phyloP scores from a whole-genome alignment of 2,797 vertebrate genomes.

The Aphelocoma californica region DNA sequence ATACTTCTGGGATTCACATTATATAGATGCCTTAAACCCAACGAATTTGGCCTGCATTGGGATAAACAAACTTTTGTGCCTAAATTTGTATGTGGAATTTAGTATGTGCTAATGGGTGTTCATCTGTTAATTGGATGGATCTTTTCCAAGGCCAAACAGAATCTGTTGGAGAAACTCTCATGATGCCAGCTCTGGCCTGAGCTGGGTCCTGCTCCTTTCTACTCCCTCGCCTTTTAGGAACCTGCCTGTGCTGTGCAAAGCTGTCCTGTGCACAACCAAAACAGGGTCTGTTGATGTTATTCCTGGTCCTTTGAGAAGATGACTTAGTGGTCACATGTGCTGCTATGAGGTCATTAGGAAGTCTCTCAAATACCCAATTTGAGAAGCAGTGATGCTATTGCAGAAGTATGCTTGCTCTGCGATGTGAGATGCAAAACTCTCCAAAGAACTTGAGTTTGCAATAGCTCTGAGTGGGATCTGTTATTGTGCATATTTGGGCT shows the following conservation, averaged over 20 bases:
- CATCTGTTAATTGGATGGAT: neutral
- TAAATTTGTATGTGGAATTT: neutral
- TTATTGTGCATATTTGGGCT: slow-evolving; percentile 48
- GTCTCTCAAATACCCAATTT: slow-evolving; percentile 42
- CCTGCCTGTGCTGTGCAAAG: neutral
- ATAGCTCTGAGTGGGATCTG: slow-evolving; percentile 27
- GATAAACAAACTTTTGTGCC: neutral
- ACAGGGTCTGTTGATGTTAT: slow-evolving; percentile 60
- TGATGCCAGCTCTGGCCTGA: neutral
- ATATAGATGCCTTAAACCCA: neutral
- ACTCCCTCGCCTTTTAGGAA: neutral
- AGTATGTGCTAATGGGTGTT: neutral
- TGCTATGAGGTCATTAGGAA: slow-evolving; percentile 67
- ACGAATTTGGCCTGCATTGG: neutral
- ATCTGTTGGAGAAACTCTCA: neutral
- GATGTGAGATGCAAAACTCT: slow-evolving; percentile 11
- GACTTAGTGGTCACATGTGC: slow-evolving; percentile 68
- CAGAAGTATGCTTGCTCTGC: slow-evolving; percentile 55
- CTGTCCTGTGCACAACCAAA: slow-evolving; percentile 36
- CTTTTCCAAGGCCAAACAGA: neutral
- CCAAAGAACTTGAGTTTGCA: slow-evolving; percentile 16
- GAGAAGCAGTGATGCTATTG: slow-evolving; percentile 45
- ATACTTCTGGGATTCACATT: neutral
- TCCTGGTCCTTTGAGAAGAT: slow-evolving; percentile 60
- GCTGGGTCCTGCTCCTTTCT: neutral